Base-by-base conservation (phyloP, 2,888 invertebrate genomes). In the Drosophila recens region DNA sequence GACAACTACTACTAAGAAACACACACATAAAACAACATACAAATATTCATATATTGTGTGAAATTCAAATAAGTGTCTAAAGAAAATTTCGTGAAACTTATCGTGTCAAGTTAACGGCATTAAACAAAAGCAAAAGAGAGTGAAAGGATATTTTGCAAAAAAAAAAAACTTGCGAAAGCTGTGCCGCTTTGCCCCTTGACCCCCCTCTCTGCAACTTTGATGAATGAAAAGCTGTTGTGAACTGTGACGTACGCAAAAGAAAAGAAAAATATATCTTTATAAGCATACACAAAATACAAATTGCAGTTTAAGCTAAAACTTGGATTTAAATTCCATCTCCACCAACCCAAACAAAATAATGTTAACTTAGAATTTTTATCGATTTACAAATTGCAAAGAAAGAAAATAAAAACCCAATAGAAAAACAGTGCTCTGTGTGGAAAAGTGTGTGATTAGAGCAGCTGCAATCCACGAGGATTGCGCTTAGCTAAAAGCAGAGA, bases 321-420 rank as follows among this genome's bases (percentile, higher is more conserved):
- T 17, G 33, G 33, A 33, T 46, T 46, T 46, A 34, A 27, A 40
- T 11, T 15, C 42, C 43, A 13, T 23, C 2, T 45, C 13, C 13
- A 45, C 11, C n/a, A 57, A 23, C 38, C 27, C 49, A 46, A 73
- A 36, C 27, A 48, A 40, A 36, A 88, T 67, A 43, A 88, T 88
- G 89, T 80, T 86, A 67, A 73, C 80, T 81, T 67, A 77, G 59
- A 59, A 52, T 63, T 64, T 65, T 46, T 68, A 87, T 82, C 75
- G 85, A 82, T 87, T 82, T 72, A 36, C 58, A 65, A 51, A 48
- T 77, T 58, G 17, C 42, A 40, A 45, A 65, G n/a, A 51, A 27
- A 48, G 23, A 10, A 15, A 11, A 27, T 34, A 13, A 38, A 46
- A 57, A 38, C 17, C 46, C 13, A 42, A 45, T 63, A 30, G 23